Percentiles rank a stretch among this genome's conserved stretches.
Conservation (phyloP, 2,797 vertebrate genomes). For the Pogonophryne albipinna region DNA sequence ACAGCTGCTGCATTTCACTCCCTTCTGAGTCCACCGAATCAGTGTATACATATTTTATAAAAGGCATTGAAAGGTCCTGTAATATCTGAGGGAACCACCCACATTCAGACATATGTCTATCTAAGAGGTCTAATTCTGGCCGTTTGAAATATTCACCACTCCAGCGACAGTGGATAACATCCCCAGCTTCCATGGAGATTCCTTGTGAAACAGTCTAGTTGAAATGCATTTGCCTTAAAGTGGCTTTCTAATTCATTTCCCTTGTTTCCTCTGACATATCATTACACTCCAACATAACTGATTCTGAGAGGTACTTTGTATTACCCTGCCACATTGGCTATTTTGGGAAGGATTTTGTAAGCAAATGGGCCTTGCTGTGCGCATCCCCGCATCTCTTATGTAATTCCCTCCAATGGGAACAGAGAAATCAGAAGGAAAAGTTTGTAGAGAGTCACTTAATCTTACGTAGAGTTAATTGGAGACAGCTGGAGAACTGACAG, state of each 20-base stretch:
- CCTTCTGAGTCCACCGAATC: constrained; percentile 15
- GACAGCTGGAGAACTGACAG: constrained; percentile 48
- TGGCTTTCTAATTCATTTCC: constrained; percentile 62
- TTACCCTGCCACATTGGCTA: constrained; percentile 47
- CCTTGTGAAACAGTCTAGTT: constrained; percentile 16
- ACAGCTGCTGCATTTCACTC: constrained; percentile 23
- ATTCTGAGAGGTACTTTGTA: constrained; percentile 40
- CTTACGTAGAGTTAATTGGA: constrained; percentile 46
- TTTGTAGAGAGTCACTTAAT: constrained; percentile 45
- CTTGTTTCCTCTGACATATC: constrained; percentile 59
- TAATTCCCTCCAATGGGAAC: constrained; percentile 49
- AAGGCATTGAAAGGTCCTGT: constrained; percentile 5
- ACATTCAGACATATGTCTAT: constrained; percentile 38
- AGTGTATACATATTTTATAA: constrained; percentile 51
- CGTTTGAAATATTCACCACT: constrained; percentile 69
- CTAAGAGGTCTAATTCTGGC: constrained; percentile 47
- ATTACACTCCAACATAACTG: constrained; percentile 31
- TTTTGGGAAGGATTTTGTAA: constrained; percentile 55
- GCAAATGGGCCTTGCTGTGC: constrained; percentile 37
- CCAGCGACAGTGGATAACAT: constrained; percentile 20
- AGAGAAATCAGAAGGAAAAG: constrained; percentile 56
- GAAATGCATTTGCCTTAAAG: constrained; percentile 38
- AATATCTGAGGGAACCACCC: constrained; percentile 39
- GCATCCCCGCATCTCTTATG: constrained; percentile 56
- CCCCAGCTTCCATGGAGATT: constrained; percentile 13